phyloP scores from a whole-genome alignment of 2,113 vertebrate genomes.

The Grallaria varia region DNA sequence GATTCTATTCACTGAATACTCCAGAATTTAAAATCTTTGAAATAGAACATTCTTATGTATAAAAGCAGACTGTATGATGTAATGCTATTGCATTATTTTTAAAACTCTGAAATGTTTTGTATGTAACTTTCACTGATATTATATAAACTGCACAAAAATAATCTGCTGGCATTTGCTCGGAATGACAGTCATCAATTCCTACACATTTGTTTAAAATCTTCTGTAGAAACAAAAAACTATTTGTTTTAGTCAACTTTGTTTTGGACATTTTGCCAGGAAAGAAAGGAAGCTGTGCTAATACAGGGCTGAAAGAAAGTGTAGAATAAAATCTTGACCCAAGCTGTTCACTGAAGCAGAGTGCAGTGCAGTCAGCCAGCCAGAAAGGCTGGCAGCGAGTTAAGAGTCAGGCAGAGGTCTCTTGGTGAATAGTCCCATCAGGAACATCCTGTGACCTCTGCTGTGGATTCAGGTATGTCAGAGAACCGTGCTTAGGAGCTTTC shows the following conservation, averaged over 20 bases:
- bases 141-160: constrained; percentile 49
- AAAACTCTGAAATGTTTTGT: neutral
- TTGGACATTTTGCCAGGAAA: neutral
- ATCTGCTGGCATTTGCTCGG: constrained; percentile 17
- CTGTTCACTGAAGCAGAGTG: neutral
- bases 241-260: neutral
- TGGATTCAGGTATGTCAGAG: constrained; percentile 46
- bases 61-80: neutral
- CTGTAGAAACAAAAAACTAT: neutral
- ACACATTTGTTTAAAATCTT: neutral
- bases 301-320: neutral
- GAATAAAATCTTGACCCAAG: neutral
- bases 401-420: neutral
- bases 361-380: neutral
- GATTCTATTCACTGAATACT: neutral
- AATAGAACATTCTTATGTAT: neutral
- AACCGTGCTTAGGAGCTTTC: constrained; percentile 45
- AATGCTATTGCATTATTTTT: neutral
- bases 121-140: neutral
- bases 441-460: constrained; percentile 14
- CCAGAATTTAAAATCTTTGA: neutral
- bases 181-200: constrained; percentile 29
- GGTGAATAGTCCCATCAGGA: constrained; percentile 19
- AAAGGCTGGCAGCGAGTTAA: neutral
- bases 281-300: neutral